Evolutionary conservation across 2,797 vertebrate species (phyloP).

Genomic region (Mareca strepera): DNA sequence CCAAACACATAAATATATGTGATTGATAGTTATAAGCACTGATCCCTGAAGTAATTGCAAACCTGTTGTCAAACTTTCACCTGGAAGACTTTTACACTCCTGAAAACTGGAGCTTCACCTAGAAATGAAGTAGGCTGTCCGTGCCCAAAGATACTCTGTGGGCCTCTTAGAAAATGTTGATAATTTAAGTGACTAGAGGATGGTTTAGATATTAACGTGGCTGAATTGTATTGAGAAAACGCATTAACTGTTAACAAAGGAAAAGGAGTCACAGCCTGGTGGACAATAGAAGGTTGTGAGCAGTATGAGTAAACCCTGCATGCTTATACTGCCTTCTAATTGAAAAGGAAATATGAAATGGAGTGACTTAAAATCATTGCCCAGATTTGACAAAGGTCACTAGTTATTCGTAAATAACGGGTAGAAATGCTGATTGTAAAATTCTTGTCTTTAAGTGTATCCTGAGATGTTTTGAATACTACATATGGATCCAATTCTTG

Average conservation of each 20-base stretch:
- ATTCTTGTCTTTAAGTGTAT: neutral
- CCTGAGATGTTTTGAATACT: neutral
- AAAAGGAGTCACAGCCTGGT: neutral
- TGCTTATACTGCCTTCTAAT: neutral
- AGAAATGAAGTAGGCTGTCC: neutral
- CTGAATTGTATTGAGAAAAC: neutral
- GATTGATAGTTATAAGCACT: neutral
- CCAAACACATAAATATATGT: neutral
- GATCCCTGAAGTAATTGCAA: neutral
- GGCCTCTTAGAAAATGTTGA: neutral
- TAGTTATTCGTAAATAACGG: neutral
- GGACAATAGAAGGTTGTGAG: neutral
- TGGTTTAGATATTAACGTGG: neutral
- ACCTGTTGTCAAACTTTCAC: neutral
- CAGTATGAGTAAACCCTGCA: neutral
- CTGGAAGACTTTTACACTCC: neutral
- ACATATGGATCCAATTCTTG: neutral
- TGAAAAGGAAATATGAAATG: neutral
- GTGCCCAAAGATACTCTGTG: neutral
- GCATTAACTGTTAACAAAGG: neutral
- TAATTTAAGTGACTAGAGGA: neutral
- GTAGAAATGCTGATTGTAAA: neutral
- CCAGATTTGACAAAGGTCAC: neutral
- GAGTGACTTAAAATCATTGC: neutral
- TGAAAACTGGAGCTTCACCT: neutral